Conservation (phyloP, 1,140 invertebrate species). For the Laupala kohalensis region DNA sequence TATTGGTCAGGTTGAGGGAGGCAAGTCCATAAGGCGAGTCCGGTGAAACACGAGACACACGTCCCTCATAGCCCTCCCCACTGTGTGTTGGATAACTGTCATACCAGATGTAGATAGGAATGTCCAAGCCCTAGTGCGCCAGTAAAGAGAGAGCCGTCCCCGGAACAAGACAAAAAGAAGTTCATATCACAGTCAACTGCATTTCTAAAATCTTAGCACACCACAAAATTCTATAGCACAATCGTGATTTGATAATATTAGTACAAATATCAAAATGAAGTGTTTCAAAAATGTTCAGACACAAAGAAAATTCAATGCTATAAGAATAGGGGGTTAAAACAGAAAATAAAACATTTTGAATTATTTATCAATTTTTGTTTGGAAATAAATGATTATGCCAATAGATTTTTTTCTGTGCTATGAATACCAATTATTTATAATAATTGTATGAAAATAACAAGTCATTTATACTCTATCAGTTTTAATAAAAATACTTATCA, state of each 20-base stretch:
- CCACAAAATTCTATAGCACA: no score
- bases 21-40: constrained; percentile 78
- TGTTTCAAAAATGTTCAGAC: no score
- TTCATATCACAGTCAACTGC: not conserved
- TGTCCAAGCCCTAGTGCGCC: constrained; percentile 62
- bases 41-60: constrained; percentile 72
- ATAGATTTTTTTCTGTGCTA: not conserved
- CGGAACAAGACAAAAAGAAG: constrained; percentile 3
- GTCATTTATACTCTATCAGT: not conserved
- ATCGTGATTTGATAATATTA: no score
- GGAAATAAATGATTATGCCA: not conserved
- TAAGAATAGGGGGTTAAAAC: no score
- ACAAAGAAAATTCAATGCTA: not conserved
- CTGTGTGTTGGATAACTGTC: constrained; percentile 90
- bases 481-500: not conserved
- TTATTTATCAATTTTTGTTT: not conserved
- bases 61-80: constrained; percentile 79
- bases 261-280: no score
- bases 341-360: not conserved
- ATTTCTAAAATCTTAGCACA: not conserved
- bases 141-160: constrained; percentile 5
- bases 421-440: not conserved
- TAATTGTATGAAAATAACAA: not conserved
- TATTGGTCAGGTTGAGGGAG: constrained; percentile 86
- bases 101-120: constrained; percentile 95